Percentiles rank a stretch among this genome's conserved stretches.
Conservation (phyloP, 2,888 invertebrate species). For the Oxycera nigricornis region DNA sequence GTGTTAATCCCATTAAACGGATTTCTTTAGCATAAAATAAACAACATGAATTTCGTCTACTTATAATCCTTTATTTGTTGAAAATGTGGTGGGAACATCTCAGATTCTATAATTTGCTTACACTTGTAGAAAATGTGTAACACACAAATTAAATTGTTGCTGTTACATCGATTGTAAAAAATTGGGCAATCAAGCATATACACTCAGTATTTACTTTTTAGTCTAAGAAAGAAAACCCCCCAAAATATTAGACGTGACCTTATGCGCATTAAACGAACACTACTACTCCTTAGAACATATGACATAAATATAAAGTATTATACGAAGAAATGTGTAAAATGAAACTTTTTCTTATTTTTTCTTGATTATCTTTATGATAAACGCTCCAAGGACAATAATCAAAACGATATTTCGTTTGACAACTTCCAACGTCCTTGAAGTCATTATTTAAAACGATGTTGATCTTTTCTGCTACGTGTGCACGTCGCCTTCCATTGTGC, state of each 20-base stretch:
- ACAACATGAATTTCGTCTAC: too few species aligned
- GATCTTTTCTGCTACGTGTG: background rate
- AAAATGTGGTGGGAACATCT: constrained; percentile 37
- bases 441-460: background rate
- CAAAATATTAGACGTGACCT: constrained; percentile 11
- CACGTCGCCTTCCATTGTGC: background rate
- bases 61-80: constrained; percentile 5
- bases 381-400: too few species aligned
- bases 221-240: background rate
- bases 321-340: constrained; percentile 34
- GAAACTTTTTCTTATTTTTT: constrained; percentile 6
- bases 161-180: constrained; percentile 15
- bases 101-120: constrained; percentile 7
- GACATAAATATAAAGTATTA: constrained; percentile 36
- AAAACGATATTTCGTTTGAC: too few species aligned
- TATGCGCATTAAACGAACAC: constrained; percentile 23
- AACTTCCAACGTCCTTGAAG: too few species aligned
- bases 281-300: constrained; percentile 9
- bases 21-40: too few species aligned
- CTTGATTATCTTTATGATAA: background rate
- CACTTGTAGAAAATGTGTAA: background rate
- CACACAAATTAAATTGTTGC: background rate
- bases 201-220: background rate
- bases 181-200: background rate
- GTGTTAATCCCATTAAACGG: too few species aligned